phyloP scores from a whole-genome alignment of 2,888 invertebrate species.

The Acheta domesticus region DNA sequence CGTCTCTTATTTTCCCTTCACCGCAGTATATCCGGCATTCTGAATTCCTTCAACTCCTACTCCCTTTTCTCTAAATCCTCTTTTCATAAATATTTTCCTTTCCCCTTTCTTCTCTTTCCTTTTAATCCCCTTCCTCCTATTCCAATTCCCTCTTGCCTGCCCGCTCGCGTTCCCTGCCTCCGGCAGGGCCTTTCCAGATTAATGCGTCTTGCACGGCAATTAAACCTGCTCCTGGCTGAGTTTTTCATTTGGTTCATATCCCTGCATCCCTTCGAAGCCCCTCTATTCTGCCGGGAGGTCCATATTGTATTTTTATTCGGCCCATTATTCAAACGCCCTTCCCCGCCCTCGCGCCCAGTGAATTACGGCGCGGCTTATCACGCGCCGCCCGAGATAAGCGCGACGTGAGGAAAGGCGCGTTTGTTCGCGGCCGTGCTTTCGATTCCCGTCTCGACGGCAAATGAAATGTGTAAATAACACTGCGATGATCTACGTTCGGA shows the following conservation, averaged over 20 bases:
- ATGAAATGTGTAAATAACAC: no score
- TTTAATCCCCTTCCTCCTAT: not conserved
- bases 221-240: not conserved
- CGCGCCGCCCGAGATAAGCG: not conserved
- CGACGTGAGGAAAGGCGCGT: not conserved
- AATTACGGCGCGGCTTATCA: not conserved
- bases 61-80: no score
- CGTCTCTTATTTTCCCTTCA: no score
- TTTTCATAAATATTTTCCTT: no score
- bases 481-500: no score
- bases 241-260: conserved; percentile 9
- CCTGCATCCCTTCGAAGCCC: not conserved
- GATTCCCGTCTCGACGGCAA: no score
- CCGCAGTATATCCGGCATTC: no score
- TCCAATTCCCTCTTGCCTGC: not conserved
- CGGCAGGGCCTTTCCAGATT: not conserved
- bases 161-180: not conserved
- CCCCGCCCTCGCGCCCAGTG: not conserved
- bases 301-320: not conserved
- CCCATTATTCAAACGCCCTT: not conserved
- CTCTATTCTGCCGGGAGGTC: not conserved
- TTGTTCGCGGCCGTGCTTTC: no score
- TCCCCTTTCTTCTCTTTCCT: no score
- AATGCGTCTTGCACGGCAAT: conserved; percentile 1
- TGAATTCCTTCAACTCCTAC: no score